Evolutionary conservation across 2,113 vertebrate genomes (phyloP), one percentile per base, ranked within the genome.

Genomic region (Charadrius vociferus): DNA sequence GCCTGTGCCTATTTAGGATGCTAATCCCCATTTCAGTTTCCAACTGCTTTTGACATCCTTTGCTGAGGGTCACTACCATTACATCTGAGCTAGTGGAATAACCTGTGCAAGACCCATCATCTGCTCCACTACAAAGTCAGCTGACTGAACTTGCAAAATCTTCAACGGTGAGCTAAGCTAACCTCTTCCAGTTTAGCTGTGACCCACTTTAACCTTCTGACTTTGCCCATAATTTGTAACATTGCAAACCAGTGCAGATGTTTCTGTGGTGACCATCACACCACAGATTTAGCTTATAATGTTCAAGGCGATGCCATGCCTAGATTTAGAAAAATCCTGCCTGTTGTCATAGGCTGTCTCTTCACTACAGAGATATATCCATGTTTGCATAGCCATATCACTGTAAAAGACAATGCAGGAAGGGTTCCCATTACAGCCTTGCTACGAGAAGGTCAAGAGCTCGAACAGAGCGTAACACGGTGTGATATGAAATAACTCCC

Each of bases 21-120:
- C 66, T 91, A 85, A 87, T 91, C 73, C 77, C 52, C 70, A 79
- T 93, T 95, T 87, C 52, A 37, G 52, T 72, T 96, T 87, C 68
- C 91, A 93, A 93, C 89, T 84, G 70, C 61, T 93, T 95, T 79
- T 93, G 70, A 87, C 62, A 78, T 65, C 49, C 74, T 85, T 79
- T 90, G 66, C 84, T 85, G 87, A 87, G 81, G 87, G 89, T 90
- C 95, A 95, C 62, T 84, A 82, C 62, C 84, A 65, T 68, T 90
- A 71, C 43, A 79, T 72, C 36, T 91, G 56, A 96, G 70, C 70
- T 45, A 45, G 65, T 49, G 62, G 81, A 90, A 87, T 1, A 80
- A 73, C 24, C 41, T 49, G 43, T 72, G 84, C 77, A 87, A 91
- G 45, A 59, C 37, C 45, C 39, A 84, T 94, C 84, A 87, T 29